Evolutionary conservation across 2,797 vertebrate species (phyloP), one percentile per base, ranked within the genome.

Genomic region (Cynopterus sphinx): DNA sequence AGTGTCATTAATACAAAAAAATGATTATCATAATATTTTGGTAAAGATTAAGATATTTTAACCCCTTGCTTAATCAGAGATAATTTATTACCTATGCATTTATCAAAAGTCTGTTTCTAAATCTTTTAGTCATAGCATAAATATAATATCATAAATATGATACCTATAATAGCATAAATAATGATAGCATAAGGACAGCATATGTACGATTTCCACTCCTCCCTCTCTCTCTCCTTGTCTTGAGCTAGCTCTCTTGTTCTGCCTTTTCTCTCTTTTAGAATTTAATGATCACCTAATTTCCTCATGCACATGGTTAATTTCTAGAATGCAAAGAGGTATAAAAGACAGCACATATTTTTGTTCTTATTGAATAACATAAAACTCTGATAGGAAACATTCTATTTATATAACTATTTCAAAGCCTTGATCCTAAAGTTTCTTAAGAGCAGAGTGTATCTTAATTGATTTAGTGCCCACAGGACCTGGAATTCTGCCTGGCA

Each of bases 201-300:
- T n/a, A 31, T 5, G 22, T 77, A 33, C 2, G 21, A 31, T 78
- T 57, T 84, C 15, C 7, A 11, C 6, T 39, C 9, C 16, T 5
- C 24, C 21, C 19, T 15, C 3, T 31, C 5, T 22, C 51, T n/a
- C 1, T 57, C 9, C 4, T 2, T 13, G 13, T 39, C 3, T 8
- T 11, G 57, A 59, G 57, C 57, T 59, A 28, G 57, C 26, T 22
- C 0, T 6, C 13, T 1, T 11, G 10, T 5, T 19, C 24, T 21
- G 2, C 10, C 5, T 0, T 49, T 49, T 63, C 9, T 94, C 12
- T 55, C 9, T 59, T 55, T 90, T n/a, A 84, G 24, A 94, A 90
- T 74, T 63, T 74, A 74, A 63, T 43, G 5, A 59, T 10, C 15
- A 39, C 0, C 5, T 74, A 67, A 71, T 61, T 88, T 55, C 16